Evolutionary conservation across 2,888 invertebrate species (phyloP), one percentile per base, ranked within the genome.

Genomic region (Cheilosia urbana): DNA sequence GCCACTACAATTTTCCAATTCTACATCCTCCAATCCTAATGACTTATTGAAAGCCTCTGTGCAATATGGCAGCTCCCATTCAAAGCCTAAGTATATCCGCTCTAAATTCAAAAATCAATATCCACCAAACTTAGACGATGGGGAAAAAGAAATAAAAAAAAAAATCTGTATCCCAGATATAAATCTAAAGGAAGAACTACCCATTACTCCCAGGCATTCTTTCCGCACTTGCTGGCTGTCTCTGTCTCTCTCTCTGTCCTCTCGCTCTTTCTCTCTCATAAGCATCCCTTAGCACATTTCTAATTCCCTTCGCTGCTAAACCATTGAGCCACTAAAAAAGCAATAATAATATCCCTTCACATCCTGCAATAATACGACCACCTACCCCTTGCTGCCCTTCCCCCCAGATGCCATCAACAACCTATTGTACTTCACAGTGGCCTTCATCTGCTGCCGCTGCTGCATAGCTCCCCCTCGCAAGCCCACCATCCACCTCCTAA

Each of bases 321-420:
- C 84, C 84, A 84, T 84, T 84, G 80, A 84, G 84, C 84, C 84
- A 84, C 84, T 84, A 84, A 84, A 84, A 84, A 84, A 84, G 84
- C 75, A 84, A 84, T 84, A 84, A 84, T 84, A 84, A 84, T 84
- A 84, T 84, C 84, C 84, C 84, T 84, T 80, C 84, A 80, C 84
- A 84, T 84, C 84, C 84, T 84, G 84, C 80, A 76, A 80, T 80
- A 84, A 79, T 84, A 79, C 53, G 13, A 55, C 65, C 72, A 55
- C 42, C 49, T 30, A 55, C 60, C 45, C 78, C 58, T 49, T 55
- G 45, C 51, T 42, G 53, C 63, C 72, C 21, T 30, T 30, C 30
- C 47, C 53, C 27, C 40, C 17, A 17, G 2, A 76, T 76, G 69
- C 65, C 82, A 77, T 82, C 82, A 72, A 68, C 75, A 84, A 83